Evolutionary conservation across 2,797 vertebrate species (phyloP).

Genomic region (Darevskia mixta): DNA sequence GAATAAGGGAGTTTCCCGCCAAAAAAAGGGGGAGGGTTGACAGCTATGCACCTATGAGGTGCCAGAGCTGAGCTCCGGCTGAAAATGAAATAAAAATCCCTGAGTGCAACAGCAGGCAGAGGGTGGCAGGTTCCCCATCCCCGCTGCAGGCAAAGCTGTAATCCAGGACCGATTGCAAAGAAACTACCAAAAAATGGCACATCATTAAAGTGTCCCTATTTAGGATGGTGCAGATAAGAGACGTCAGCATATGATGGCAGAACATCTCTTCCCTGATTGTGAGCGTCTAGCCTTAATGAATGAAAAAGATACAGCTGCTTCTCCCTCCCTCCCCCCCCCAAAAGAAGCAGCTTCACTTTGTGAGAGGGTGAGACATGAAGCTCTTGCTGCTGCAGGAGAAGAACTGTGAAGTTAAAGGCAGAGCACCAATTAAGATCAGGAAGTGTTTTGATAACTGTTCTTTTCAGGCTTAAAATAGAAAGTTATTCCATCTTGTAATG

Average conservation of each 20-base stretch:
- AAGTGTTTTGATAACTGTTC: slow-evolving; percentile 50
- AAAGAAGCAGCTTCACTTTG: neutral
- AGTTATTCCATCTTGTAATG: slow-evolving; percentile 31
- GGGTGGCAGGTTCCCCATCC: no score
- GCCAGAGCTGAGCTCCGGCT: no score
- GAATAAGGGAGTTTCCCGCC: no score
- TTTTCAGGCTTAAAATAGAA: slow-evolving; percentile 56
- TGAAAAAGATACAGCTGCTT: slow-evolving; percentile 6
- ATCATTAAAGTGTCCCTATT: slow-evolving; percentile 33
- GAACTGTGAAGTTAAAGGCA: slow-evolving; percentile 39
- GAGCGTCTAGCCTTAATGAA: slow-evolving; percentile 12
- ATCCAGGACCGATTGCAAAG: slow-evolving; percentile 15
- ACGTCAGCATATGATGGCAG: neutral
- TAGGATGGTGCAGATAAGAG: neutral
- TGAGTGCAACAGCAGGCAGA: no score
- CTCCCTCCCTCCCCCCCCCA: no score
- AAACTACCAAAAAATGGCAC: neutral
- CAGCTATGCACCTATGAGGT: no score
- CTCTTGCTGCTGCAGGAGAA: slow-evolving; percentile 38
- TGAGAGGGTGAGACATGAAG: neutral
- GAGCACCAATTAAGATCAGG: slow-evolving; percentile 30
- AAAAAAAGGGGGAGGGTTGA: no score
- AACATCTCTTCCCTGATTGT: slow-evolving; percentile 10
- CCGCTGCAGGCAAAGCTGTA: no score
- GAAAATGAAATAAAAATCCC: no score